Base-by-base conservation (phyloP, 2,113 vertebrate genomes). In the Lathamus discolor region DNA sequence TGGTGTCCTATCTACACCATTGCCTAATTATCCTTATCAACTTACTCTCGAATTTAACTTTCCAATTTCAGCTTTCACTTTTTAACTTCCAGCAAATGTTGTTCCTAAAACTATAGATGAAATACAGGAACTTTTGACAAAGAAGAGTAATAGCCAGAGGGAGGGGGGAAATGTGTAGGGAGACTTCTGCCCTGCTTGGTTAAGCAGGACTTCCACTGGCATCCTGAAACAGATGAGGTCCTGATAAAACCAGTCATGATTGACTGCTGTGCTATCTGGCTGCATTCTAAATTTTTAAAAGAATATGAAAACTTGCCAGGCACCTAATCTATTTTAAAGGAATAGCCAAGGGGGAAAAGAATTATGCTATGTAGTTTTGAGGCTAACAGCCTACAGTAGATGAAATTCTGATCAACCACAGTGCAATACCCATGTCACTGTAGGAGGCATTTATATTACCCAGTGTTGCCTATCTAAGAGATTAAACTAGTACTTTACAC, bases 151-250 rank as follows among this genome's bases (percentile, higher is more conserved):
- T 46, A 93, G 91, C 64, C 73, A 86, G 80, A 44, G 66, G 69
- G 62, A 62, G 55, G 43, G 33, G 29, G 37, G 7, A 15, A 44
- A 86, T 24, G 29, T 3, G 15, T 54, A 55, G 33, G 13, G 68
- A 61, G 77, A 57, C 80, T 96, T 93, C 73, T 92, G 35, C 28
- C 83, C 88, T 91, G 69, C 73, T 79, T 93, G 54, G 83, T 82
- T 84, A 92, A 93, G 77, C 73, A 94, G 74, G 83, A 93, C 73
- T 88, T 96, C 48, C 66, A 80, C 35, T 82, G 83, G 82, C 88
- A 89, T 87, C 77, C 86, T 87, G 83, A 89, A 94, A 92, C 41
- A 87, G 92, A 96, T 89, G 90, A 94, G 69, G n/a, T 81, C 37
- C 62, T 83, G 76, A 88, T 88, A 94, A 95, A 95, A 93, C 64